A percentile compares a stretch with the other conserved stretches of the same genome.
Conservation (phyloP, 2,797 vertebrate species). For the Lophius americanus region DNA sequence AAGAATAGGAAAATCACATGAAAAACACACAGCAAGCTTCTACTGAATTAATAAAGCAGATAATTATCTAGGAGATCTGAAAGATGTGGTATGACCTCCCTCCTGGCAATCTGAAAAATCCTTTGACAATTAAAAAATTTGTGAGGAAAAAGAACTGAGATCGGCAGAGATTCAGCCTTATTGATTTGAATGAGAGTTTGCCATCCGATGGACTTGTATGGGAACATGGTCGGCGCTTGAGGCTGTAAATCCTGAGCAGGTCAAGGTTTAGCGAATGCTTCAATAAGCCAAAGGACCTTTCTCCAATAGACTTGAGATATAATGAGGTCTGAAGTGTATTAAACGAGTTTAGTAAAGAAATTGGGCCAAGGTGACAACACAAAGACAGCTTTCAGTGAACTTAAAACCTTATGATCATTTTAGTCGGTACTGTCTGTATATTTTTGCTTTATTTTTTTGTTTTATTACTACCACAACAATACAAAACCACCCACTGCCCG, state of each 20-base stretch:
- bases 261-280: constrained; percentile 32
- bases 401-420: not conserved
- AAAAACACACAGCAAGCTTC: constrained; percentile 11
- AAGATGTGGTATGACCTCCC: constrained; percentile 28
- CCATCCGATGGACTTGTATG: not conserved
- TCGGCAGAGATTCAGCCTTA: constrained; percentile 36
- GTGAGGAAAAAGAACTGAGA: constrained; percentile 34
- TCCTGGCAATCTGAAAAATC: constrained; percentile 22
- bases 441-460: not conserved
- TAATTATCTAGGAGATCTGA: constrained; percentile 15
- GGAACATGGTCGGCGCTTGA: constrained; percentile 11
- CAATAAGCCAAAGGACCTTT: constrained; percentile 27
- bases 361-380: constrained; percentile 4
- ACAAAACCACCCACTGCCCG: not conserved
- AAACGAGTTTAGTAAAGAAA: not conserved
- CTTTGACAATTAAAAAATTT: constrained; percentile 38
- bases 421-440: not conserved
- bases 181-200: constrained; percentile 44
- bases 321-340: constrained; percentile 28
- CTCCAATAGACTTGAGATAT: constrained; percentile 13
- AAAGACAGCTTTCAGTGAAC: not conserved
- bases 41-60: constrained; percentile 23
- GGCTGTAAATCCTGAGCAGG: constrained; percentile 30
- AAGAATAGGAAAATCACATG: not conserved
- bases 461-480: not conserved